A percentile compares a stretch with the other conserved stretches of the same genome.
Conservation (phyloP, 2,797 vertebrate genomes). For the Mormyrops attenuatus region DNA sequence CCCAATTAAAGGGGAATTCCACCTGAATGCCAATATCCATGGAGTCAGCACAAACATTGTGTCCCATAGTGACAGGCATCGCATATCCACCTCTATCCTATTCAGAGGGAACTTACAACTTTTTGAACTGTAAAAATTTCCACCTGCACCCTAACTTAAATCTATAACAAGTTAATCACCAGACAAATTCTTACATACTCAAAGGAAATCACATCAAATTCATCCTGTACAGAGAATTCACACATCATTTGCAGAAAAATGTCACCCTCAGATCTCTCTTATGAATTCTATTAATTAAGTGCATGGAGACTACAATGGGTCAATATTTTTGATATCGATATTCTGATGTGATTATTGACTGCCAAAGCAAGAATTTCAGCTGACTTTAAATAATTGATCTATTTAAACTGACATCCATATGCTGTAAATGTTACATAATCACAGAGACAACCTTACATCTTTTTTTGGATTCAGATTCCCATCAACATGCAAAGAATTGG, state of each 20-base stretch:
- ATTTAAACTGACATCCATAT: slow-evolving; percentile 1
- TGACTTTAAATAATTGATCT: neutral
- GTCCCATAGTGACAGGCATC: neutral
- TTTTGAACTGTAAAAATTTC: neutral
- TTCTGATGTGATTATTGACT: neutral
- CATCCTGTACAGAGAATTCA: neutral
- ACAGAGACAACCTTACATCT: neutral
- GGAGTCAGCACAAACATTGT: neutral
- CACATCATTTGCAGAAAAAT: neutral
- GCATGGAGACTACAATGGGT: neutral
- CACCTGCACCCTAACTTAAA: neutral
- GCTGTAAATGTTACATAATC: neutral
- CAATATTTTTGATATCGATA: neutral
- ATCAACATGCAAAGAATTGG: neutral
- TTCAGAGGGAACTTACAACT: neutral
- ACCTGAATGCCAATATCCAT: neutral
- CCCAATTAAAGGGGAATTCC: neutral
- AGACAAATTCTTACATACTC: neutral
- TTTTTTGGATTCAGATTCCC: neutral
- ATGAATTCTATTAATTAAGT: neutral
- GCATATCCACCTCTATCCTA: neutral
- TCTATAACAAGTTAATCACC: neutral
- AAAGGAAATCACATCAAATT: neutral
- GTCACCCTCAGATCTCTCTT: neutral
- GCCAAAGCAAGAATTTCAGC: neutral